These are phyloP conservation scores for Leptinotarsa tumamoca DNA, from an alignment of 2,888 invertebrate species.

Conservation along the genomic window DNA sequence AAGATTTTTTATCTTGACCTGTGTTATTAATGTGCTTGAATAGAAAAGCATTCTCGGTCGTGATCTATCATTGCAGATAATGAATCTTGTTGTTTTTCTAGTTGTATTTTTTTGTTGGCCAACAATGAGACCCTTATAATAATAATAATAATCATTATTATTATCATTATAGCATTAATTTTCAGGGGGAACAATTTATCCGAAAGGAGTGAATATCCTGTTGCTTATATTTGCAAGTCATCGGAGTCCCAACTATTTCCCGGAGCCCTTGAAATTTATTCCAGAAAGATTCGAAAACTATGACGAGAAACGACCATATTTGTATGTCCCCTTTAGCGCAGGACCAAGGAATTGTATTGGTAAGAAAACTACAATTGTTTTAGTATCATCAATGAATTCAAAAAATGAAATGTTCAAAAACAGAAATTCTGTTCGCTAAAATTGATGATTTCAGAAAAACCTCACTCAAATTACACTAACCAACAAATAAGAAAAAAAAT, in stretches of 20 bases:
- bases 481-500: too few species aligned
- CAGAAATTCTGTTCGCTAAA: too few species aligned
- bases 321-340: slow-evolving; percentile 74
- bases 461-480: too few species aligned
- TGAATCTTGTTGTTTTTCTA: too few species aligned
- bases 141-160: background rate
- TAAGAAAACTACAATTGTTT: slow-evolving; percentile 13
- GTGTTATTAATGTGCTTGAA: too few species aligned
- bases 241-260: slow-evolving; percentile 67
- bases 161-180: slow-evolving; percentile 21
- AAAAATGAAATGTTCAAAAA: too few species aligned
- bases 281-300: slow-evolving; percentile 70
- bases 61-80: too few species aligned
- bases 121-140: too few species aligned
- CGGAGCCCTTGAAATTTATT: slow-evolving; percentile 69
- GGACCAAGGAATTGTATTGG: slow-evolving; percentile 72
- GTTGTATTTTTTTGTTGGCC: too few species aligned
- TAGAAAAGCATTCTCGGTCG: too few species aligned
- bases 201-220: slow-evolving; percentile 64
- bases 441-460: too few species aligned
- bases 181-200: slow-evolving; percentile 52
- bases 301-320: slow-evolving; percentile 67
- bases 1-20: too few species aligned
- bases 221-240: slow-evolving; percentile 68
- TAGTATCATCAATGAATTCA: background rate